Percentiles rank a stretch among this genome's conserved stretches.
These are phyloP conservation scores for Sinopyrophorus schimmeli DNA, from an alignment of 2,888 invertebrate genomes.

Conservation along the genomic window DNA sequence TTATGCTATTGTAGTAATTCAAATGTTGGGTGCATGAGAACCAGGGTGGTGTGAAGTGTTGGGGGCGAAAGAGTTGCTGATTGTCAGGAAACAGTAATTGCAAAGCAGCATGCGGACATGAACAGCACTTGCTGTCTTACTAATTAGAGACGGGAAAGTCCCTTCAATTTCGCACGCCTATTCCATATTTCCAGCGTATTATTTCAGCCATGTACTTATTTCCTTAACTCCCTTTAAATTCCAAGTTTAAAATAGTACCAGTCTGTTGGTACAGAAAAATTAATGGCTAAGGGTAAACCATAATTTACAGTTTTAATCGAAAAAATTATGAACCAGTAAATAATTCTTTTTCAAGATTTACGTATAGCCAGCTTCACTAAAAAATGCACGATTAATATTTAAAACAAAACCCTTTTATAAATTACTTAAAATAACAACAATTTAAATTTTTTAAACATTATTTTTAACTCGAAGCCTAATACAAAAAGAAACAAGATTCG, in stretches of 20 bases:
- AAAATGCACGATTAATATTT: too few relatives aligned
- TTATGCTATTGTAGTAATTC: slow-evolving; percentile 13
- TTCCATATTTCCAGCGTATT: slow-evolving; percentile 27
- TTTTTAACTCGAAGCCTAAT: too few relatives aligned
- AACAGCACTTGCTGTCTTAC: slow-evolving; percentile 41
- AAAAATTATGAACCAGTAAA: too few relatives aligned
- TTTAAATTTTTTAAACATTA: too few relatives aligned
- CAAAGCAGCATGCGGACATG: slow-evolving; percentile 38
- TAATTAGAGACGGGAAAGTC: slow-evolving; percentile 39
- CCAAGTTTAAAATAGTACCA: slow-evolving; percentile 18
- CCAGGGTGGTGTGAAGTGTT: slow-evolving; percentile 21
- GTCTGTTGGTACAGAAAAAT: slow-evolving; percentile 8
- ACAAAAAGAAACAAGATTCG: too few relatives aligned
- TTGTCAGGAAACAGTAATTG: slow-evolving; percentile 36
- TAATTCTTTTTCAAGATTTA: too few relatives aligned
- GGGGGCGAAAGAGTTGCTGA: slow-evolving; percentile 29
- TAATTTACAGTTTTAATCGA: slow-evolving; percentile 1
- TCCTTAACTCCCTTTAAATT: slow-evolving; percentile 24
- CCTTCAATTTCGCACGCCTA: slow-evolving; percentile 26
- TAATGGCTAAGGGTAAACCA: slow-evolving; percentile 7
- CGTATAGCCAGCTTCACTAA: too few relatives aligned
- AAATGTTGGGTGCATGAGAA: slow-evolving; percentile 17
- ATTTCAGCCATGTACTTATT: slow-evolving; percentile 26
- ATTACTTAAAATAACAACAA: too few relatives aligned
- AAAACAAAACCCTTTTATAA: too few relatives aligned